Evolutionary conservation across 2,888 invertebrate species (phyloP), one percentile per base, ranked within the genome.

Genomic region (Tipula vernalis): DNA sequence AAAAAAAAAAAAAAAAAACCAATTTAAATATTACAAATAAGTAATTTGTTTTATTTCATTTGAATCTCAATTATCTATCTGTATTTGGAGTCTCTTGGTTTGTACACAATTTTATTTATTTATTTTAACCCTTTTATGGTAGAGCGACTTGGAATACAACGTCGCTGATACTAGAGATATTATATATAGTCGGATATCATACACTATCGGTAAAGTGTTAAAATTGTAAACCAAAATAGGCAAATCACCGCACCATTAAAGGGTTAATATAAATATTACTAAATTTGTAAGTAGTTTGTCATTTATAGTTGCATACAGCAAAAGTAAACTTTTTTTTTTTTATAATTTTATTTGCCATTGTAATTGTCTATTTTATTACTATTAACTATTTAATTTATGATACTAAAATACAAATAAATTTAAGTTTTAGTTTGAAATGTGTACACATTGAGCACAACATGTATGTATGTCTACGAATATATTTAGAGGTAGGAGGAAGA

Each of bases 251-350:
- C 71, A 71, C 71, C 71, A 71, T 71, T 71, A 71, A 18, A 28
- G 71, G 71, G 71, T 71, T 71, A 71, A 71, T 71, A 71, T 71
- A 71, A 71, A 71, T 71, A 71, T 71, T 71, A 71, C 71, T 71
- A 71, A 71, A 28, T 28, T 8, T 28, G 71, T 71, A 71, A 71
- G 71, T 71, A 71, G 71, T 71, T 71, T 71, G 28, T 18, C 71
- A 18, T 71, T 71, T 71, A 71, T 28, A 71, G 28, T 8, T 71
- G 6, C 10, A 71, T 57, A 44, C 44, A 44, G 5, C 15, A n/a
- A 57, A 57, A 15, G 51, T 15, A 71, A 71, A 28, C 12, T 18
- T 28, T 71, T 28, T 71, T 8, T 71, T 71, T 28, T 71, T 28
- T 71, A 71, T 71, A 71, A 71, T 71, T 71, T 71, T 71, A 71